These are phyloP conservation scores for Nicator chloris DNA, from an alignment of 2,113 vertebrate species.

Conservation along the genomic window DNA sequence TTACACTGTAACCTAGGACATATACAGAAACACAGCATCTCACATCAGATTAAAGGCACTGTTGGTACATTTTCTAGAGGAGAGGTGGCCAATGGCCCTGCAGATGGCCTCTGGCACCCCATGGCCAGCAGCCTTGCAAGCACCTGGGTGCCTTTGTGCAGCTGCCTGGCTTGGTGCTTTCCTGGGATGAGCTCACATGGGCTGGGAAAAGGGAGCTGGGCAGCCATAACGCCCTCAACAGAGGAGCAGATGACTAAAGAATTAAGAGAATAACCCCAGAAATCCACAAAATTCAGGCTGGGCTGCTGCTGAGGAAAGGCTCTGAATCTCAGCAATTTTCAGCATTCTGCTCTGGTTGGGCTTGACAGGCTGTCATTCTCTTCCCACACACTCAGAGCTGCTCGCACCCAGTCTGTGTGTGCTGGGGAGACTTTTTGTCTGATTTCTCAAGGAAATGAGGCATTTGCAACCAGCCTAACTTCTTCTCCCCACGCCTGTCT, in stretches of 20 bases:
- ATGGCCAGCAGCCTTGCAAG: not conserved
- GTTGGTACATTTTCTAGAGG: not conserved
- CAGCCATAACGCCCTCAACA: not conserved
- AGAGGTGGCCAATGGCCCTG: not conserved
- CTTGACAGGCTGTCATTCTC: not conserved
- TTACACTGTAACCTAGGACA: too few relatives aligned
- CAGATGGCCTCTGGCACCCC: not conserved
- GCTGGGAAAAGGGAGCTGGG: not conserved
- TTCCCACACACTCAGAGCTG: not conserved
- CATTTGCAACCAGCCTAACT: not conserved
- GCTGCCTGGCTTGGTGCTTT: not conserved
- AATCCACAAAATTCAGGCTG: not conserved
- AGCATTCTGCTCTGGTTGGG: not conserved
- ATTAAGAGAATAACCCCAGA: not conserved
- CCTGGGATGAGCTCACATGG: not conserved
- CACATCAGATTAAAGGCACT: too few relatives aligned
- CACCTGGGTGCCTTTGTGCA: rapidly evolving
- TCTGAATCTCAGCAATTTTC: not conserved
- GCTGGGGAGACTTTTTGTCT: not conserved
- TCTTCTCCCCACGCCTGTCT: not conserved
- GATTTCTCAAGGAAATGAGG: not conserved
- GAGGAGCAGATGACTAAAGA: not conserved
- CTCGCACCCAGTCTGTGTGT: not conserved
- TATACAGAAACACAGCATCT: too few relatives aligned
- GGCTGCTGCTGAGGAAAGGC: not conserved